A percentile compares a stretch with the other conserved stretches of the same genome.
Conservation (phyloP, 2,797 vertebrate species). For the Clarias pachynema region DNA sequence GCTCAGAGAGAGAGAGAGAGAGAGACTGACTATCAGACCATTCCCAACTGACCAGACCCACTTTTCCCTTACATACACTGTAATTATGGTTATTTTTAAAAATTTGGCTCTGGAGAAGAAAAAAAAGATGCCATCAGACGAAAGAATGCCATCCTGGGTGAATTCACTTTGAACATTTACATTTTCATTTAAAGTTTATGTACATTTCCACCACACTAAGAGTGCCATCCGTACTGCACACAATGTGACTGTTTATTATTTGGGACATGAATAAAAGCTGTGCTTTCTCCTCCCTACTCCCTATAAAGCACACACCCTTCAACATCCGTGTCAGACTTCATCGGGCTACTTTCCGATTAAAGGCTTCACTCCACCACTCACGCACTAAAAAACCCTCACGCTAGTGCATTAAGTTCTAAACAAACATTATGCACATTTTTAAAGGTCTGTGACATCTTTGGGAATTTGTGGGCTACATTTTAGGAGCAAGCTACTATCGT, state of each 20-base stretch:
- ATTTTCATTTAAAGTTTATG: conserved; percentile 52
- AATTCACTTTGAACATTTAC: conserved; percentile 17
- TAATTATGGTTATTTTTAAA: conserved; percentile 84
- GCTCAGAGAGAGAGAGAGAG: conserved; percentile 55
- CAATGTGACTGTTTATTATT: conserved; percentile 51
- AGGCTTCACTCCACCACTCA: conserved; percentile 41
- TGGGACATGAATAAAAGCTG: conserved; percentile 38
- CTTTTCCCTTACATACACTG: conserved; percentile 67
- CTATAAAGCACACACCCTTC: conserved; percentile 54
- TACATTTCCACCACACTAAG: conserved; percentile 40
- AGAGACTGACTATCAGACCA: conserved; percentile 63
- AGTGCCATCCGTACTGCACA: conserved; percentile 57
- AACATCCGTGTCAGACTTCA: conserved; percentile 61
- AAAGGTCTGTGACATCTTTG: neutral
- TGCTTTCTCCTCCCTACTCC: neutral
- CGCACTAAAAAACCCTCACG: neutral
- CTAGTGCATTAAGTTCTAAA: neutral
- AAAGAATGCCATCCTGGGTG: conserved; percentile 57
- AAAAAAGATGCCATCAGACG: conserved; percentile 65
- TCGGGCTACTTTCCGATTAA: conserved; percentile 53
- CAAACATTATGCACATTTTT: conserved; percentile 36
- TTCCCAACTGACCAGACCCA: conserved; percentile 60
- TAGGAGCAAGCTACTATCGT: neutral
- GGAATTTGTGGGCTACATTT: neutral
- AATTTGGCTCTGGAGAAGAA: conserved; percentile 58